Percentiles rank a stretch among this genome's conserved stretches.
phyloP scores from a whole-genome alignment of 1,140 invertebrate genomes.

The Scaptomyza hsui region DNA sequence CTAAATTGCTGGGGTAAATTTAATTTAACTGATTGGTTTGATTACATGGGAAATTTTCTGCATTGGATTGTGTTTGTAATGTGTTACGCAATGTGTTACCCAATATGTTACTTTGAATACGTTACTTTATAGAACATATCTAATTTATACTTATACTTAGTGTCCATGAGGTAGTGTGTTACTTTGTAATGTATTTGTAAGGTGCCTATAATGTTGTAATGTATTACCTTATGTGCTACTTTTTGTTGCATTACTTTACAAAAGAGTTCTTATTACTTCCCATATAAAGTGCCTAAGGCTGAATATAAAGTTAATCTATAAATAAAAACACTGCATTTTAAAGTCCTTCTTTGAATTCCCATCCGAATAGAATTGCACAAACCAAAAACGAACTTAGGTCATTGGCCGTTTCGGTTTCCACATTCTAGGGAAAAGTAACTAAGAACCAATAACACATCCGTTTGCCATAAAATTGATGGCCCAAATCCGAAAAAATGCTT shows the following conservation, averaged over 20 bases:
- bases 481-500: slow-evolving; percentile 72
- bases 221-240: too few relatives aligned
- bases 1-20: slow-evolving; percentile 46
- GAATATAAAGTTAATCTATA: not conserved
- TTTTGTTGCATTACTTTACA: too few relatives aligned
- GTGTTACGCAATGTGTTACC: too few relatives aligned
- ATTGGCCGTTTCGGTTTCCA: not conserved
- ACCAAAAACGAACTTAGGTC: not conserved
- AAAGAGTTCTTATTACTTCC: too few relatives aligned
- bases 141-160: too few relatives aligned
- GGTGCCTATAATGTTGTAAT: too few relatives aligned
- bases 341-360: not conserved
- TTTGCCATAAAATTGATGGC: slow-evolving; percentile 77
- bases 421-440: slow-evolving; percentile 20
- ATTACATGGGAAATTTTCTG: slow-evolving; percentile 63
- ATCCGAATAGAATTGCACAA: not conserved
- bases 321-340: not conserved
- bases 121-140: too few relatives aligned
- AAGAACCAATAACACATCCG: slow-evolving; percentile 68
- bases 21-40: slow-evolving; percentile 31
- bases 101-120: too few relatives aligned
- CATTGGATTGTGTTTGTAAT: too few relatives aligned
- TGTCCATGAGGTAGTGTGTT: too few relatives aligned
- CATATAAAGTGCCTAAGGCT: too few relatives aligned
- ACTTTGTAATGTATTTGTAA: too few relatives aligned